phyloP scores from a whole-genome alignment of 2,113 vertebrate species.

The Zingel zingel region DNA sequence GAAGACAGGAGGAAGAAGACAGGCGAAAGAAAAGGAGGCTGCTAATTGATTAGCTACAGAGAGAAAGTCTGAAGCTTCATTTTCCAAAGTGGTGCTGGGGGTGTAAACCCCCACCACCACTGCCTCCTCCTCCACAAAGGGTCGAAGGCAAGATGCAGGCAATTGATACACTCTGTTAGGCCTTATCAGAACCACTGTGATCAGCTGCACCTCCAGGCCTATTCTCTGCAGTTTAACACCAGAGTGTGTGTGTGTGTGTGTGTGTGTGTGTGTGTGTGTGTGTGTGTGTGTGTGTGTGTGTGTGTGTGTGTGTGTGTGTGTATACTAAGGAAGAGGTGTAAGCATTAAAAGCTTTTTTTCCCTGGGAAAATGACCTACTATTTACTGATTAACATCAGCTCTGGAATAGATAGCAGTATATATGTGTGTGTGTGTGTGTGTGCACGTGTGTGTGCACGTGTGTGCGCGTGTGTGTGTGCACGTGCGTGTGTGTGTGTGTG shows the following conservation, averaged over 20 bases:
- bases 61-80: slow-evolving; percentile 81
- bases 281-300: slow-evolving; percentile 70
- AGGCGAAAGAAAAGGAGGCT: slow-evolving; percentile 77
- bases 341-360: slow-evolving; percentile 44
- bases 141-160: slow-evolving; percentile 91
- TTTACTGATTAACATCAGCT: slow-evolving; percentile 74
- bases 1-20: slow-evolving; percentile 19
- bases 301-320: slow-evolving; percentile 61
- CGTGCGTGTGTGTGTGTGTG: not conserved
- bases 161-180: slow-evolving; percentile 93
- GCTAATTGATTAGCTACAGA: slow-evolving; percentile 90
- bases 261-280: slow-evolving; percentile 66
- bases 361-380: slow-evolving; percentile 86
- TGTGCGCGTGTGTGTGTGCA: slow-evolving; percentile 28
- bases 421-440: slow-evolving; percentile 23
- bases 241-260: slow-evolving; percentile 52
- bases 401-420: slow-evolving; percentile 2
- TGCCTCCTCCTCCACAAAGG: slow-evolving; percentile 84
- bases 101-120: slow-evolving; percentile 84
- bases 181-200: slow-evolving; percentile 88
- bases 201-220: slow-evolving; percentile 89
- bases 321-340: slow-evolving; percentile 33
- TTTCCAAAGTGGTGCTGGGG: slow-evolving; percentile 87
- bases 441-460: slow-evolving; percentile 27
- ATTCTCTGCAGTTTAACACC: slow-evolving; percentile 90